Conservation (phyloP, 2,113 vertebrate genomes). For the Zingel zingel region DNA sequence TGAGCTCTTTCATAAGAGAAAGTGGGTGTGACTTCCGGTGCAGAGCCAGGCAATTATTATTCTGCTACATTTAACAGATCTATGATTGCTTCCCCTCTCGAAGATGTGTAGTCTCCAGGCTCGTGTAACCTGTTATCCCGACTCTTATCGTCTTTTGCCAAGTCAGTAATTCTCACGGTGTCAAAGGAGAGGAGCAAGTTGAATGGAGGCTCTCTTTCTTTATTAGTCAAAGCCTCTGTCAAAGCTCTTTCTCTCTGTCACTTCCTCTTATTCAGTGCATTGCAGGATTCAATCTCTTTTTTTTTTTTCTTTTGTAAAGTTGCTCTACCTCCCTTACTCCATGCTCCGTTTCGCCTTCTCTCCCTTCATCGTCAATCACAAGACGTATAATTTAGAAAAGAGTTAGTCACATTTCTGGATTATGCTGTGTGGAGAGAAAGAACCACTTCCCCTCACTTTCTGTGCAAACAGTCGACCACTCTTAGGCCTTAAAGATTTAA, state of each 20-base stretch:
- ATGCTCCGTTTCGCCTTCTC: too few relatives aligned
- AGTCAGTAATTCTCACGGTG: conserved; percentile 4
- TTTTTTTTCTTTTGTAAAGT: too few relatives aligned
- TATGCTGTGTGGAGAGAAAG: too few relatives aligned
- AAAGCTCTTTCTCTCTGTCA: neutral
- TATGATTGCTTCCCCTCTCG: conserved; percentile 23
- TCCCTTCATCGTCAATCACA: too few relatives aligned
- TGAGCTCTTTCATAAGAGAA: conserved; percentile 14
- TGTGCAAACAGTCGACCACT: too few relatives aligned
- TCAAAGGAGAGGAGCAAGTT: neutral
- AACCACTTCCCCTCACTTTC: too few relatives aligned
- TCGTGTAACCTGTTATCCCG: conserved; percentile 9
- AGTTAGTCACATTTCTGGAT: too few relatives aligned
- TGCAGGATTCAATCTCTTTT: neutral
- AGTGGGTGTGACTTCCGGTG: conserved; percentile 19
- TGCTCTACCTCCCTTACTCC: too few relatives aligned
- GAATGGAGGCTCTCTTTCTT: neutral
- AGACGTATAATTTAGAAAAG: too few relatives aligned
- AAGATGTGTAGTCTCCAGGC: neutral
- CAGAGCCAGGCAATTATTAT: conserved; percentile 20
- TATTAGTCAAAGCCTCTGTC: neutral
- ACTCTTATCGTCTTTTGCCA: conserved; percentile 7
- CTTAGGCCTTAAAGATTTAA: too few relatives aligned
- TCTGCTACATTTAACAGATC: conserved; percentile 1
- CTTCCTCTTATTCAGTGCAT: neutral